Evolutionary conservation across 1,140 invertebrate species (phyloP).

Genomic region (Ephestia elutella): DNA sequence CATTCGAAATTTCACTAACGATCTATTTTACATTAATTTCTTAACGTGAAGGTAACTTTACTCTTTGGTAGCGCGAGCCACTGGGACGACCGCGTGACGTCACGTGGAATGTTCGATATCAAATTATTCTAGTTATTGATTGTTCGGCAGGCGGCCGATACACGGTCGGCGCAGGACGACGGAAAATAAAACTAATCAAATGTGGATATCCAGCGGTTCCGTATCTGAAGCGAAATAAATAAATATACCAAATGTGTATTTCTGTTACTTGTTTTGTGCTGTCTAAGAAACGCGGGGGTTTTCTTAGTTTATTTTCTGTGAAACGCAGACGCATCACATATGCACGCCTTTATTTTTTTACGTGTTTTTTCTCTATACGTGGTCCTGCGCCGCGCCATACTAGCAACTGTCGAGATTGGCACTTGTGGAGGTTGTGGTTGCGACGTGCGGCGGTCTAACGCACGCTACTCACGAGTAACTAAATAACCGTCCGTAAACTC

Average conservation of each 20-base stretch:
- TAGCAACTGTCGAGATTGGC: conserved; percentile 33
- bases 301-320: too few relatives aligned
- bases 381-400: neutral
- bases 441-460: neutral
- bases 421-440: conserved; percentile 47
- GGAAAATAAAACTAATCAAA: neutral
- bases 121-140: conserved; percentile 37
- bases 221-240: neutral
- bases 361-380: neutral
- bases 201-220: too few relatives aligned
- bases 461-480: conserved; percentile 1
- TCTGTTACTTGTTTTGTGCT: too few relatives aligned
- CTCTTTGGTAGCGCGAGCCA: conserved; percentile 69
- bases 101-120: conserved; percentile 48
- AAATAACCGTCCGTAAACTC: conserved; percentile 17
- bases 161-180: neutral
- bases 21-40: conserved; percentile 62
- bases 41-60: conserved; percentile 69
- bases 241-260: too few relatives aligned
- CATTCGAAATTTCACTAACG: conserved; percentile 51
- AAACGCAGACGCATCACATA: too few relatives aligned
- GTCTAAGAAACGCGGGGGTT: too few relatives aligned
- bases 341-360: too few relatives aligned
- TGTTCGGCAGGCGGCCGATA: conserved; percentile 22
- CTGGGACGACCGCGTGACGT: conserved; percentile 23